A percentile compares a stretch with the other conserved stretches of the same genome.
These are phyloP conservation scores for Falco novaeseelandiae DNA, from an alignment of 2,797 vertebrate species.

Conservation along the genomic window DNA sequence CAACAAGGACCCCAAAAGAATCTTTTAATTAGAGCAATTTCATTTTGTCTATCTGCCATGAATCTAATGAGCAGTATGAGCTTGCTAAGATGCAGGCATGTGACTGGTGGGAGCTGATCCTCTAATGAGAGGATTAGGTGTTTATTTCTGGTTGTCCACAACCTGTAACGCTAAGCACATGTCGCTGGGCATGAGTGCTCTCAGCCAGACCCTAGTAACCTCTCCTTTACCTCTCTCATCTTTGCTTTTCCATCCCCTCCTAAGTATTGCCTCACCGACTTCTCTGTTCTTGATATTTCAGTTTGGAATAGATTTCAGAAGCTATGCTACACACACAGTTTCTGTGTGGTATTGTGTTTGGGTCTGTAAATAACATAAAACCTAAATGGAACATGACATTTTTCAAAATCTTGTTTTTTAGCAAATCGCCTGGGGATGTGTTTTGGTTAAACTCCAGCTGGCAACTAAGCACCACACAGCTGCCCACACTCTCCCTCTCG, in stretches of 20 bases:
- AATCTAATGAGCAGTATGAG: neutral
- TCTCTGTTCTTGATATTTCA: neutral
- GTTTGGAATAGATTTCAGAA: neutral
- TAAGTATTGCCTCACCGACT: neutral
- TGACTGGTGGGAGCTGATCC: slow-evolving; percentile 5
- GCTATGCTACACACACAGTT: neutral
- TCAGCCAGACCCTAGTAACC: neutral
- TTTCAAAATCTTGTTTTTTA: neutral
- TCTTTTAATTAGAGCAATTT: neutral
- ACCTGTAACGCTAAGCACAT: neutral
- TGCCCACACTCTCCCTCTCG: neutral
- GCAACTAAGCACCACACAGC: neutral
- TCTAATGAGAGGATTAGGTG: slow-evolving; percentile 50
- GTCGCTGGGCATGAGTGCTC: neutral
- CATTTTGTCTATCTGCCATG: neutral
- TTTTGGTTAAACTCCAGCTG: neutral
- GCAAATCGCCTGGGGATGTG: neutral
- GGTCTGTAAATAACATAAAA: neutral
- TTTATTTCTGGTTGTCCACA: slow-evolving; percentile 48
- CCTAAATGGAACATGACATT: neutral
- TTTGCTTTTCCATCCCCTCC: neutral
- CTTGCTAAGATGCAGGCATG: neutral
- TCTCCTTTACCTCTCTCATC: neutral
- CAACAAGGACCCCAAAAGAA: neutral
- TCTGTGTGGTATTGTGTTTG: neutral